Percentiles rank a stretch among this genome's conserved stretches.
phyloP scores from a whole-genome alignment of 37 sponge, comb jelly and placozoan species.

The Diacarnus erythraeanus region DNA sequence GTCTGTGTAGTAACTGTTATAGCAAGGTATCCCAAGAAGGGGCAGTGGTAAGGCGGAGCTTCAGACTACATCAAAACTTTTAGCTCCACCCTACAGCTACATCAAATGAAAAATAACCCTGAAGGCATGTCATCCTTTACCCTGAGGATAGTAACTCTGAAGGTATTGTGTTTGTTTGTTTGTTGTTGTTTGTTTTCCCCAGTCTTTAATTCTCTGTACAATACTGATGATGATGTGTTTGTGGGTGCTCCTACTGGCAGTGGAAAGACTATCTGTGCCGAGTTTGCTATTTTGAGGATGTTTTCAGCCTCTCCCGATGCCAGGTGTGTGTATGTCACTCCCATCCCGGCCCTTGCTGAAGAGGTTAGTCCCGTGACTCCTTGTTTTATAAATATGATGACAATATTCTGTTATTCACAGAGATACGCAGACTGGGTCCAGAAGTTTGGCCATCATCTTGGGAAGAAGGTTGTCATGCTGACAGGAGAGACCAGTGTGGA shows the following conservation, averaged over 20 bases:
- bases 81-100: too few species aligned
- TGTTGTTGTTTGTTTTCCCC: neutral
- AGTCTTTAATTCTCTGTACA: conserved; percentile 97
- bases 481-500: conserved; percentile 97
- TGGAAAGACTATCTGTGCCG: conserved; percentile 99
- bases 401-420: conserved; percentile 16
- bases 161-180: neutral
- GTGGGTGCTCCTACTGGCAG: conserved; percentile 97
- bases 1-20: too few species aligned
- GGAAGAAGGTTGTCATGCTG: conserved; percentile 84
- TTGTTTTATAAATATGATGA: neutral
- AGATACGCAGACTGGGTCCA: conserved; percentile 86
- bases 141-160: too few species aligned
- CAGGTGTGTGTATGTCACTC: conserved; percentile 91
- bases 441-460: conserved; percentile 84
- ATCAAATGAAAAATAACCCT: too few species aligned
- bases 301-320: conserved; percentile 67
- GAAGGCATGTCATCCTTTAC: too few species aligned
- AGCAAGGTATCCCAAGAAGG: too few species aligned
- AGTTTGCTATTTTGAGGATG: conserved; percentile 92
- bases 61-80: too few species aligned
- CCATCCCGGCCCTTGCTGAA: conserved; percentile 86
- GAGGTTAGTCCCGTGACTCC: conserved; percentile 38
- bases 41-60: too few species aligned
- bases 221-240: conserved; percentile 96